Base-by-base conservation (phyloP, 2,888 invertebrate species). In the Leucophora obtusa region DNA sequence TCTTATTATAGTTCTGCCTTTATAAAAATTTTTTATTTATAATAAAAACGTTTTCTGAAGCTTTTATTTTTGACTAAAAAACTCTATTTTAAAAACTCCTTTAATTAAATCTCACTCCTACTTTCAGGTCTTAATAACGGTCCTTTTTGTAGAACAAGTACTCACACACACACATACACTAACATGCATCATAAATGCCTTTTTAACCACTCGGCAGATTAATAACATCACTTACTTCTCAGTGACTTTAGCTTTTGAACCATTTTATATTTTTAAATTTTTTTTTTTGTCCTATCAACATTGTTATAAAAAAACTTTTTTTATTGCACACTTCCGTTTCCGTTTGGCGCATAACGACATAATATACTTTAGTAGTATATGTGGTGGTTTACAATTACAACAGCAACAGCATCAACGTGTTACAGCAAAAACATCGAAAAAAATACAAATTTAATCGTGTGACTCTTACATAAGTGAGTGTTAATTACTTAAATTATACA, bases 251-350 rank as follows among this genome's bases (percentile, higher is more conserved):
- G 59, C 33, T 11, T 15, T 66, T 21, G 43, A 17, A 66, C 21
- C 43, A 54, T 38, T 43, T 43, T 47, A 24, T 33, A n/a, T 15
- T 43, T 17, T n/a, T n/a, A n/a, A n/a, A 6, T 11, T 47, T 47
- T 47, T 47, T 47, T n/a, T 69, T 53, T 71, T 66, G 24, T 56
- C 11, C 56, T 24, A 24, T 28, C 53, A 65, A 38, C 73, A 70
- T 75, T 75, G 58, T 68, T 75, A 71, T 28, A 60, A 35, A 79
- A 65, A 59, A 70, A 35, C 43, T 69, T 73, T 68, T 72, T 80
- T 77, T 70, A 81, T 70, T 81, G 81, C 60, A 73, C 56, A 81
- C 73, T 81, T 77, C 81, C 81, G 80, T 72, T 80, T 80, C 80
- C 80, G 76, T 73, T 79, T 81, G 69, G 47, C 72, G 76, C 80